Percentiles rank a stretch among this genome's conserved stretches.
Conservation (phyloP, 2,113 vertebrate species). For the Pluvianellus socialis region DNA sequence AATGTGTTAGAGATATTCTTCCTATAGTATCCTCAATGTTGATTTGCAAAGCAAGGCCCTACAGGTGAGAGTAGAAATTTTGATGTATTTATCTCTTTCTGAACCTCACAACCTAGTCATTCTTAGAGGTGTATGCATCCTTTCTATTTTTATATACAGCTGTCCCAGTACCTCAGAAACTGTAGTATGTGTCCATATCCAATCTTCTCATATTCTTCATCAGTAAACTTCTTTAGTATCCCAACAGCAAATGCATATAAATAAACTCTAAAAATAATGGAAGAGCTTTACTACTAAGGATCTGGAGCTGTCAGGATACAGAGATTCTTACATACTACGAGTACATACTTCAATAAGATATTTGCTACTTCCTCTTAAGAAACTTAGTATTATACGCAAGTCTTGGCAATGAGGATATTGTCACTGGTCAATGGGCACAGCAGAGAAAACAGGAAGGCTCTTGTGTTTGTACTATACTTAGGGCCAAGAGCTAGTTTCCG, state of each 20-base stretch:
- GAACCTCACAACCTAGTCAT: not conserved
- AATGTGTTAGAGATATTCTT: not conserved
- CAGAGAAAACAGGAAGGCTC: conserved; percentile 52
- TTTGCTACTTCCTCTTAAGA: not conserved
- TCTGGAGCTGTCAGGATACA: not conserved
- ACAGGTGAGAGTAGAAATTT: not conserved
- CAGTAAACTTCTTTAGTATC: not conserved
- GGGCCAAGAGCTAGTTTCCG: conserved; percentile 44
- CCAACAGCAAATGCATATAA: not conserved
- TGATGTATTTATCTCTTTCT: not conserved
- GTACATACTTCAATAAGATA: not conserved
- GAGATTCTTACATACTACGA: not conserved
- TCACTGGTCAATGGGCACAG: not conserved
- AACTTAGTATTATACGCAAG: not conserved
- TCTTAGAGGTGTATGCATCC: not conserved
- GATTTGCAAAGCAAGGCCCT: not conserved
- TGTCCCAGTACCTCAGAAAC: not conserved
- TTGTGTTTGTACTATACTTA: conserved; percentile 41
- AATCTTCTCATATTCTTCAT: not conserved
- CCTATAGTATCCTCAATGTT: not conserved
- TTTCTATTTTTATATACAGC: not conserved
- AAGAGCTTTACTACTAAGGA: not conserved
- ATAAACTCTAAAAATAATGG: not conserved
- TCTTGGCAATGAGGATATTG: conserved; percentile 26
- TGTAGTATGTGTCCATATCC: not conserved